Conservation (phyloP, 2,113 vertebrate genomes). For the Naja naja region DNA sequence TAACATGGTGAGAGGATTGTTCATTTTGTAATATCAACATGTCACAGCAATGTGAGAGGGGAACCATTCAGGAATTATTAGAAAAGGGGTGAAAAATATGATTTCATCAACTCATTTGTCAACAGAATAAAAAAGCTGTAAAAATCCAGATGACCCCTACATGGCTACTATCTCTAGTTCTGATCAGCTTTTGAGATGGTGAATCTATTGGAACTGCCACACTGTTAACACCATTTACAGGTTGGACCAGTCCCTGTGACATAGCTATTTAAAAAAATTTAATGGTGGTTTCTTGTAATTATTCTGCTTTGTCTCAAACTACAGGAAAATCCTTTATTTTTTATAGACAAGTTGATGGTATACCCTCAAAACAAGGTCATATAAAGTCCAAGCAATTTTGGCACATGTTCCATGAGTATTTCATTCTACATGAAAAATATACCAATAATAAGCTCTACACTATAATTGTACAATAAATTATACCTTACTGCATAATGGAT, state of each 20-base stretch:
- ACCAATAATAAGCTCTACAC: background rate
- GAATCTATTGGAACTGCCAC: background rate
- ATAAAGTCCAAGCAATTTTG: background rate
- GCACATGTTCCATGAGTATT: background rate
- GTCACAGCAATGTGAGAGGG: background rate
- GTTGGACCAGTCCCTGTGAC: background rate
- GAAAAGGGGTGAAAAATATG: background rate
- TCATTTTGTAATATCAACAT: background rate
- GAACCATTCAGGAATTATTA: background rate
- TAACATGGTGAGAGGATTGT: background rate
- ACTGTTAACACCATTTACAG: background rate
- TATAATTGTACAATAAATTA: background rate
- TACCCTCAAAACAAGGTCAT: background rate
- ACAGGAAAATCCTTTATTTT: background rate
- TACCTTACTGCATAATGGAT: background rate
- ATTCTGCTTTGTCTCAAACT: background rate
- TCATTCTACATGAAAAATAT: background rate
- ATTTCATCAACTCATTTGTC: background rate
- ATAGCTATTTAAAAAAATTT: background rate
- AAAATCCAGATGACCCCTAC: background rate
- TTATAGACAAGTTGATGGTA: background rate
- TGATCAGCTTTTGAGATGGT: background rate
- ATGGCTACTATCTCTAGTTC: background rate
- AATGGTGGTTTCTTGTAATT: background rate
- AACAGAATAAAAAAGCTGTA: background rate